Percentiles rank a stretch among this genome's conserved stretches.
These are phyloP conservation scores for Ranitomeya variabilis DNA, from an alignment of 2,113 vertebrate species.

Conservation along the genomic window DNA sequence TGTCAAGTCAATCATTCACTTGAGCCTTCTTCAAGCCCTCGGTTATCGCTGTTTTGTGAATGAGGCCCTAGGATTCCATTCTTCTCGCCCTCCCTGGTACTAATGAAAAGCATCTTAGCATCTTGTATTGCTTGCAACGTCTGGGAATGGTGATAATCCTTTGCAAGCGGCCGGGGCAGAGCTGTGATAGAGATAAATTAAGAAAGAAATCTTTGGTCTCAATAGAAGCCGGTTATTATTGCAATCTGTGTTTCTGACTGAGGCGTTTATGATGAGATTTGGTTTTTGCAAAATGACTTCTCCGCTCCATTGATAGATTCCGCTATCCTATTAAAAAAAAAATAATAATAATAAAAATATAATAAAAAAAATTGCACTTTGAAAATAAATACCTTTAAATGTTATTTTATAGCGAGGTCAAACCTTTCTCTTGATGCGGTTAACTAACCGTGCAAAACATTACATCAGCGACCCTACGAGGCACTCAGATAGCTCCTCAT, in stretches of 20 bases:
- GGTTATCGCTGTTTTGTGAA: slow-evolving; percentile 55
- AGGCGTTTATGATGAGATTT: slow-evolving; percentile 64
- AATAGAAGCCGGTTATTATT: slow-evolving; percentile 50
- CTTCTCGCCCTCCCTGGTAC: slow-evolving; percentile 55
- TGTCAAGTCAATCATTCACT: slow-evolving; percentile 22
- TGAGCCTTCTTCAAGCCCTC: slow-evolving; percentile 35
- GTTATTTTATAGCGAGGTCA: slow-evolving; percentile 76
- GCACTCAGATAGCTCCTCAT: slow-evolving; percentile 84
- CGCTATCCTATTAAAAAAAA: slow-evolving; percentile 60
- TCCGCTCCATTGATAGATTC: slow-evolving; percentile 61
- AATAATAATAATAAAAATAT: slow-evolving; percentile 70
- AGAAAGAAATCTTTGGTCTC: slow-evolving; percentile 63
- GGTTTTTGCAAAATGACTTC: slow-evolving; percentile 64
- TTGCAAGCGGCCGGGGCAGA: slow-evolving; percentile 50
- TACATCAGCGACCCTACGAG: slow-evolving; percentile 84
- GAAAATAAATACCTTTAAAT: slow-evolving; percentile 77
- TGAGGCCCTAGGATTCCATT: slow-evolving; percentile 59
- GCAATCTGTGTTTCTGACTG: slow-evolving; percentile 64
- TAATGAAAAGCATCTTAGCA: slow-evolving; percentile 64
- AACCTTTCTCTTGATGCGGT: slow-evolving; percentile 82
- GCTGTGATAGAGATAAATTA: slow-evolving; percentile 66
- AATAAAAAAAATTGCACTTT: slow-evolving; percentile 61
- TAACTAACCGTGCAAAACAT: slow-evolving; percentile 87
- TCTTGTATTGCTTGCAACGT: slow-evolving; percentile 58
- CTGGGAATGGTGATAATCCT: slow-evolving; percentile 60